phyloP scores from a whole-genome alignment of 2,888 invertebrate genomes.

The Acleris holmiana region DNA sequence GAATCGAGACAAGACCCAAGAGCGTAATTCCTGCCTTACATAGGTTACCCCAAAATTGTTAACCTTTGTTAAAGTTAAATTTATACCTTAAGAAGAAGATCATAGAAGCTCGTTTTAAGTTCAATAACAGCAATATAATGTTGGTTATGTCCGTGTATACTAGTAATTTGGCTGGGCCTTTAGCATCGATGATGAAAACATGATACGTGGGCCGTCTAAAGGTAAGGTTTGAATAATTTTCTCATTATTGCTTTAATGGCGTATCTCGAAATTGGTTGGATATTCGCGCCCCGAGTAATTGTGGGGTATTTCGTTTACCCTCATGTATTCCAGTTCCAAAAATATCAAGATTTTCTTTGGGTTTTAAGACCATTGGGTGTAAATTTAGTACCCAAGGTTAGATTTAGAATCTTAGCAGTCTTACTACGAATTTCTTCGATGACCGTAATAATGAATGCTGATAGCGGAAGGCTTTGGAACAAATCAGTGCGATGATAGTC shows the following conservation, averaged over 20 bases:
- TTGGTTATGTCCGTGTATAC: constrained; percentile 29
- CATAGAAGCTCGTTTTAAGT: constrained; percentile 5
- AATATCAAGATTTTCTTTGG: neutral
- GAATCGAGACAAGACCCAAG: constrained; percentile 45
- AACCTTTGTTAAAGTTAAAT: neutral
- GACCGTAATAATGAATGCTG: constrained; percentile 26
- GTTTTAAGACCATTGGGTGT: constrained; percentile 1
- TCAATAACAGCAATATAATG: constrained; percentile 2
- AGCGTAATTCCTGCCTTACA: constrained; percentile 33
- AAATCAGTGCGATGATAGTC: constrained; percentile 21
- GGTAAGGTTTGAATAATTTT: constrained; percentile 61
- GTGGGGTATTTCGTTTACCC: constrained; percentile 35
- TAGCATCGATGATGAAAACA: constrained; percentile 64
- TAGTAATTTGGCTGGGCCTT: constrained; percentile 46
- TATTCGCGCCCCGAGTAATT: constrained; percentile 55
- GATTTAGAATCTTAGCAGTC: constrained; percentile 1
- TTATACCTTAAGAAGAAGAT: constrained; percentile 3
- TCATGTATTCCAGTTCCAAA: constrained; percentile 24
- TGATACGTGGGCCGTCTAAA: constrained; percentile 56
- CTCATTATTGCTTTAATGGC: constrained; percentile 68
- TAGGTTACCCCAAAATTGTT: constrained; percentile 19
- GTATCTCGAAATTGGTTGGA: constrained; percentile 61
- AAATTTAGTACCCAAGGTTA: constrained; percentile 12
- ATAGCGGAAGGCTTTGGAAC: constrained; percentile 21
- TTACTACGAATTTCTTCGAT: constrained; percentile 6